Base-by-base conservation (phyloP, 2,113 vertebrate genomes). In the Scomber colias region DNA sequence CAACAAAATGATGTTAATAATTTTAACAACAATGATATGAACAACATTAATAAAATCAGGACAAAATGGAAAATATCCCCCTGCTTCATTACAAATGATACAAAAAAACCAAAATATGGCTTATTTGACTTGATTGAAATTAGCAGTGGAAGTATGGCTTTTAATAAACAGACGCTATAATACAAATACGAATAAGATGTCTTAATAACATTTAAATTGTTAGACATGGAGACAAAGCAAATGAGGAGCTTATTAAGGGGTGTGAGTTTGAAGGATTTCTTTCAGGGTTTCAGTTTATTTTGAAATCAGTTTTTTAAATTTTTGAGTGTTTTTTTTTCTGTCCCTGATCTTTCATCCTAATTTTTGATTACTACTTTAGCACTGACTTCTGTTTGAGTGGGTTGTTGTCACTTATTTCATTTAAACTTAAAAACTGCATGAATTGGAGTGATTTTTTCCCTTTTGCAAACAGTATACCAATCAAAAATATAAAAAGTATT, bases 121-220 rank as follows among this genome's bases (percentile, higher is more conserved):
- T 88, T 80, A 17, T 74, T 79, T 82, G 48, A 83, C 82, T 78
- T 66, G 81, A 83, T 50, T 84, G 75, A 88, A 84, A 88, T 79
- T 61, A 87, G 70, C 77, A 81, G 71, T 82, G 75, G 75, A 78
- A 56, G 48, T 85, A 77, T 88, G 84, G 84, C 86, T 90, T 89
- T 83, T 44, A 68, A 84, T 64, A 60, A 69, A 77, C 61, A 87
- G 60, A 82, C 70, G 56, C 27, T 68, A 77, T 74, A 17, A 61
- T 60, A 86, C 21, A 87, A 73, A 77, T 80, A 31, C 16, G 70
- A 71, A 70, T 10, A 31, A 31, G 21, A 69, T 50, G 72, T 30
- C 19, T 62, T 51, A 24, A 54, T 31, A 63, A 71, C 14, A 46
- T 80, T 79, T 7, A 75, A 70, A 78, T 61, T 3, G 2, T 64